Percentiles rank a stretch among this genome's conserved stretches.
Conservation (phyloP, 2,888 invertebrate species). For the Polia nebulosa region DNA sequence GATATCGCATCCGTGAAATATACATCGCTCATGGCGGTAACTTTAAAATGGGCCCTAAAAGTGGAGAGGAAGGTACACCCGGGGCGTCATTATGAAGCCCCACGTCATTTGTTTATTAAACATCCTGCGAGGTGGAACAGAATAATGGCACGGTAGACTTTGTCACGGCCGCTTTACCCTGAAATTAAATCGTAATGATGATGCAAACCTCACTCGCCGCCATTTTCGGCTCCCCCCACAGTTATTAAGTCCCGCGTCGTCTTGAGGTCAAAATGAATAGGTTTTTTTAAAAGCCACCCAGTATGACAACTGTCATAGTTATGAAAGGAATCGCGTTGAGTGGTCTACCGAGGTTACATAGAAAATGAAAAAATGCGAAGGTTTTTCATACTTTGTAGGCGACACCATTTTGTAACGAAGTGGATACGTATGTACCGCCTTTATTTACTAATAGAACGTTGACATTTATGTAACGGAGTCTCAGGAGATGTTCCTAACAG, state of each 20-base stretch:
- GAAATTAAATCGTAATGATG: slow-evolving; percentile 90
- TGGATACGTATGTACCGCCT: slow-evolving; percentile 56
- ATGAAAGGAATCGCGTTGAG: slow-evolving; percentile 86
- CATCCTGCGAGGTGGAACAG: slow-evolving; percentile 89
- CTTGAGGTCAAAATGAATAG: slow-evolving; percentile 90
- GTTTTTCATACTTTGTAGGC: slow-evolving; percentile 53
- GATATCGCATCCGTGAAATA: slow-evolving; percentile 75
- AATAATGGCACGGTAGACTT: slow-evolving; percentile 88
- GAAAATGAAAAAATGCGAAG: slow-evolving; percentile 68
- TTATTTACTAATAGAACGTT: slow-evolving; percentile 71
- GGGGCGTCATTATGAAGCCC: slow-evolving; percentile 85
- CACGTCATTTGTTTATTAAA: slow-evolving; percentile 90
- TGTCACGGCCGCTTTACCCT: slow-evolving; percentile 88
- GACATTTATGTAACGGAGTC: slow-evolving; percentile 43
- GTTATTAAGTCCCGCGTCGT: slow-evolving; percentile 86
- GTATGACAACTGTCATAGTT: slow-evolving; percentile 86
- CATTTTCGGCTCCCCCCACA: slow-evolving; percentile 80
- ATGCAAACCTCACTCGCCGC: slow-evolving; percentile 84
- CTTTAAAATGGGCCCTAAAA: slow-evolving; percentile 83
- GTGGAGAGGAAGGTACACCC: slow-evolving; percentile 76
- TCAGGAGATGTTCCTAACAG: slow-evolving; percentile 7
- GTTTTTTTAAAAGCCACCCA: slow-evolving; percentile 84
- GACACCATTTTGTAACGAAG: slow-evolving; percentile 61
- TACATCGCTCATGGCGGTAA: slow-evolving; percentile 73
- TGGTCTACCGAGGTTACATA: slow-evolving; percentile 74